These are phyloP conservation scores for Troides oblongomaculatus DNA, from an alignment of 2,888 invertebrate species.

Conservation along the genomic window DNA sequence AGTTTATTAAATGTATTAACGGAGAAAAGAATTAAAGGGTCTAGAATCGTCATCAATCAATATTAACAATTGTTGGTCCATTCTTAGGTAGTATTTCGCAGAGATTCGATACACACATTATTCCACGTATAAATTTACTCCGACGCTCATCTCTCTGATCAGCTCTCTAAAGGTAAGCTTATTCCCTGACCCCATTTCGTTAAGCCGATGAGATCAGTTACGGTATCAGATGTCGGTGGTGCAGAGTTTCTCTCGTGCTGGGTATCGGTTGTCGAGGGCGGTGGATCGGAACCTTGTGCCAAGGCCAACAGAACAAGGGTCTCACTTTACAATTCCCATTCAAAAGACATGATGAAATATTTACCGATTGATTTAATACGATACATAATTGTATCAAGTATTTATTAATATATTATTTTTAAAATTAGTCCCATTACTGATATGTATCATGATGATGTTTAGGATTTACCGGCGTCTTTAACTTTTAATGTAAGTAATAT, in stretches of 20 bases:
- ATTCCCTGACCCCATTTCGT: constrained; percentile 35
- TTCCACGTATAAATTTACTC: background rate
- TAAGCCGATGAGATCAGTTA: constrained; percentile 40
- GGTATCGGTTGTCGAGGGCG: constrained; percentile 46
- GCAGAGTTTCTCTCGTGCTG: constrained; percentile 52
- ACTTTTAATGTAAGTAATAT: too few species aligned
- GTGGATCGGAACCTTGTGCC: constrained; percentile 56
- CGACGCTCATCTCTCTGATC: background rate
- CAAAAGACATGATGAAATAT: background rate
- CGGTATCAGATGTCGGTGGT: constrained; percentile 46
- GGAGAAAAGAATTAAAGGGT: too few species aligned
- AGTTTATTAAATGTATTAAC: too few species aligned
- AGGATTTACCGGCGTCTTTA: too few species aligned
- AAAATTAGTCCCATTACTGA: background rate
- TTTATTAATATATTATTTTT: background rate
- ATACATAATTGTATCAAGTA: background rate
- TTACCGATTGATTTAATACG: background rate
- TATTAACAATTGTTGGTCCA: too few species aligned
- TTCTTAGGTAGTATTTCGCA: too few species aligned
- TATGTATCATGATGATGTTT: background rate
- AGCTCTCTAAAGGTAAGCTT: constrained; percentile 17
- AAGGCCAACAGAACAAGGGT: constrained; percentile 53
- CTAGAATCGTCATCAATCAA: too few species aligned
- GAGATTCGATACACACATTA: background rate
- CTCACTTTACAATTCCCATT: constrained; percentile 26